Base-by-base conservation (phyloP, 2,113 vertebrate species). In the Apteryx owenii region DNA sequence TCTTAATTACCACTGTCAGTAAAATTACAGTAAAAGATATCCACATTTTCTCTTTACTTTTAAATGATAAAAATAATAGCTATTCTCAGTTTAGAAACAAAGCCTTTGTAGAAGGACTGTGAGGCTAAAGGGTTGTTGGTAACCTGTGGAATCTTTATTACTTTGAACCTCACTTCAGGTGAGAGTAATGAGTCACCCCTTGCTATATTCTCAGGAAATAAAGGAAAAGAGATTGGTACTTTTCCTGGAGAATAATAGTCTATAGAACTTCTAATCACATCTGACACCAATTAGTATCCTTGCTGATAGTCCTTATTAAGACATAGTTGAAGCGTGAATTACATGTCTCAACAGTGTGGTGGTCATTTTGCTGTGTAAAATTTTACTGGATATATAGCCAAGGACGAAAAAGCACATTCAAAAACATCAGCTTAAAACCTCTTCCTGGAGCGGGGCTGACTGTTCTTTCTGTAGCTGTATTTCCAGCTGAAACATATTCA, bases 271-370 rank as follows among this genome's bases (percentile, higher is more conserved):
- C 33, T 92, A 93, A 95, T 96, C 90, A 82, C 53, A 73, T 69
- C 84, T 89, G 86, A 89, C 91, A 87, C 56, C 73, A 90, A 66
- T 97, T 93, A 95, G 61, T 40, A 77, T 85, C 75, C 53, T 80
- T 77, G 53, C 70, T 96, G 84, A 89, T 92, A 44, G 66, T 73
- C 53, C 62, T 81, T 69, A 40, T 93, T 69, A 95, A 77, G 81
- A 81, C 61, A 68, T 1, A 51, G 70, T 33, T 82, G 75, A 91
- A 87, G 11, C 38, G 78, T 79, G 84, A 96, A 79, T 91, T 89
- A 21, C 25, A 5, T 38, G 61, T 89, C 87, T 96, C 33, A 81
- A 33, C 44, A 69, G 38, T 53, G 42, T 42, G 69, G 48, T 88
- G 70, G 75, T 81, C 58, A 44, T 93, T 95, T 91, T 36, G 28